Conservation (phyloP, 2,797 vertebrate species). For the Mallotus villosus region DNA sequence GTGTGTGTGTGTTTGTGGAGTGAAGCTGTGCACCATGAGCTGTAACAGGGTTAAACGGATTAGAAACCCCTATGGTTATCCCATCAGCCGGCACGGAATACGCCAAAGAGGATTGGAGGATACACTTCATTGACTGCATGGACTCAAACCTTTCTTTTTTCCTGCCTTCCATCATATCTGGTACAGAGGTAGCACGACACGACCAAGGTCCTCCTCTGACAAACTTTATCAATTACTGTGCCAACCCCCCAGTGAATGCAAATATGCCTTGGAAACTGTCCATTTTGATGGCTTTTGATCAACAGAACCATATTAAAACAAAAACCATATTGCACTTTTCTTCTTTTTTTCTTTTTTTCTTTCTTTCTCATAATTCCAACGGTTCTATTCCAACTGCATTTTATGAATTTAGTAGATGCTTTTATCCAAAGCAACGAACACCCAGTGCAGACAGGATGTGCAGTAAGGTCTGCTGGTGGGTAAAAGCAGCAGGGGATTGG, state of each 20-base stretch:
- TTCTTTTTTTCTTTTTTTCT: background rate
- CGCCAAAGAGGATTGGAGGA: constrained; percentile 47
- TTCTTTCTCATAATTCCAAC: background rate
- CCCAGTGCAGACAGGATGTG: too few relatives aligned
- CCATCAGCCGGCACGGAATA: constrained; percentile 54
- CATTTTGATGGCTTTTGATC: background rate
- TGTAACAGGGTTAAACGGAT: constrained; percentile 59
- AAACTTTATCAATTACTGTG: too few relatives aligned
- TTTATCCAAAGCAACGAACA: too few relatives aligned
- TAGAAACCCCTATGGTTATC: constrained; percentile 53
- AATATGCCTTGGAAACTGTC: background rate
- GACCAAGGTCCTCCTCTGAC: background rate
- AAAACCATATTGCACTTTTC: background rate
- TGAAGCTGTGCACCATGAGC: constrained; percentile 4
- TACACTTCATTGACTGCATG: constrained; percentile 35
- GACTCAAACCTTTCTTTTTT: constrained; percentile 22
- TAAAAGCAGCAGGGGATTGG: background rate
- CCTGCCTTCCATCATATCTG: constrained; percentile 1
- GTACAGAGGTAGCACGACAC: background rate
- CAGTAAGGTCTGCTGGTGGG: too few relatives aligned
- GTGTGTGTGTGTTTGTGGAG: background rate
- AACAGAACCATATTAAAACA: background rate
- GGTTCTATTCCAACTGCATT: too few relatives aligned
- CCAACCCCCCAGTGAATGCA: too few relatives aligned
- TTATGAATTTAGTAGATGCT: too few relatives aligned